Evolutionary conservation across 2,113 vertebrate species (phyloP).

Genomic region (Nymphicus hollandicus): DNA sequence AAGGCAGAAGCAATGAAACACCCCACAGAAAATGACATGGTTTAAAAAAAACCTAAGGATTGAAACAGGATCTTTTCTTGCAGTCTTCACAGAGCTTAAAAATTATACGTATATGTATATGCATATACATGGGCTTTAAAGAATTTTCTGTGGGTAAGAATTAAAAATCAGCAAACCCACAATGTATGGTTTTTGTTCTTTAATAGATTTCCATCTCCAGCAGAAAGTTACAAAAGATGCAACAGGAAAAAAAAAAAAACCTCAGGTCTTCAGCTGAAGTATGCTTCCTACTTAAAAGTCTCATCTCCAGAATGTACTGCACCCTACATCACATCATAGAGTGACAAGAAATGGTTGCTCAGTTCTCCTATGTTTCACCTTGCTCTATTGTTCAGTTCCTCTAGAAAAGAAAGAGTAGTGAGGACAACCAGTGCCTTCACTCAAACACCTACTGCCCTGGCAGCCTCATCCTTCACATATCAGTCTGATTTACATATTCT

Average conservation of each 20-base stretch:
- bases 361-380: background rate
- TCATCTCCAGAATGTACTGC: background rate
- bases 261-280: background rate
- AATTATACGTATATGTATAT: rapidly evolving
- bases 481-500: background rate
- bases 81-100: background rate
- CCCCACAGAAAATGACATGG: background rate
- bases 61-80: background rate
- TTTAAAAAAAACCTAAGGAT: background rate
- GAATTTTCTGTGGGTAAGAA: background rate
- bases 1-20: background rate
- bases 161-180: background rate
- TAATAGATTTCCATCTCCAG: background rate
- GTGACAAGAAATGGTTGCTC: background rate
- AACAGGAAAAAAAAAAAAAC: background rate
- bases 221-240: background rate
- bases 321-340: background rate
- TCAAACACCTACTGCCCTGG: too few species aligned
- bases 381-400: background rate
- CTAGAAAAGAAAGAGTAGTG: background rate
- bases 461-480: background rate
- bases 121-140: background rate
- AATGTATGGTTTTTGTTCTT: background rate
- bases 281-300: background rate
- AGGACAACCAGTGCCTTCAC: background rate